These are phyloP conservation scores for Papilio machaon DNA, from an alignment of 1,140 invertebrate species.

Conservation along the genomic window DNA sequence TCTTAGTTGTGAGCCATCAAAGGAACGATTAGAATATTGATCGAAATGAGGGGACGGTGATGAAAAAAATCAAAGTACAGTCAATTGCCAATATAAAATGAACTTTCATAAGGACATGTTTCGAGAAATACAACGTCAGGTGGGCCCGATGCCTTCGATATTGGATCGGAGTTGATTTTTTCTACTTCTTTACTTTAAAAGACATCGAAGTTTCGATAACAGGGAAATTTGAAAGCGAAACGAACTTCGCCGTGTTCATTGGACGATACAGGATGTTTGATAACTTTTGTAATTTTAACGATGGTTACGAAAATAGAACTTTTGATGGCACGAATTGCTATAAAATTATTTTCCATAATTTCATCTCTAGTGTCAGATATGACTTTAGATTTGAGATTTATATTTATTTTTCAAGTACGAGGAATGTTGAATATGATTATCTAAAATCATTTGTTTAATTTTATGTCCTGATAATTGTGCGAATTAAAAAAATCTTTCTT, in stretches of 20 bases:
- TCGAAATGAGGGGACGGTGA: slow-evolving; percentile 55
- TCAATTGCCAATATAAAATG: slow-evolving; percentile 56
- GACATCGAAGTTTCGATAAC: slow-evolving; percentile 52
- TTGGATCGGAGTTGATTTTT: slow-evolving; percentile 51
- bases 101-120: slow-evolving; percentile 57
- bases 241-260: slow-evolving; percentile 30
- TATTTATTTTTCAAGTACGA: background rate
- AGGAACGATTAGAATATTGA: slow-evolving; percentile 59
- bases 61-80: slow-evolving; percentile 67
- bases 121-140: slow-evolving; percentile 69
- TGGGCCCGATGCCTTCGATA: slow-evolving; percentile 60
- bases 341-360: background rate
- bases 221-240: slow-evolving; percentile 28
- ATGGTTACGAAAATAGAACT: background rate
- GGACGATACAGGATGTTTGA: slow-evolving; percentile 17
- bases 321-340: background rate
- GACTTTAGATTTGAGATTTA: background rate
- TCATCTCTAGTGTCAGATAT: background rate
- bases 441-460: too few relatives aligned
- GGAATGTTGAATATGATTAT: too few relatives aligned
- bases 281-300: slow-evolving; percentile 31
- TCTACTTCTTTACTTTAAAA: slow-evolving; percentile 53
- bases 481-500: too few relatives aligned
- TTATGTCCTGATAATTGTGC: too few relatives aligned
- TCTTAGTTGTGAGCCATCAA: slow-evolving; percentile 55